Percentiles rank a stretch among this genome's conserved stretches.
Conservation (phyloP, 2,888 invertebrate species). For the Microctonus brassicae region DNA sequence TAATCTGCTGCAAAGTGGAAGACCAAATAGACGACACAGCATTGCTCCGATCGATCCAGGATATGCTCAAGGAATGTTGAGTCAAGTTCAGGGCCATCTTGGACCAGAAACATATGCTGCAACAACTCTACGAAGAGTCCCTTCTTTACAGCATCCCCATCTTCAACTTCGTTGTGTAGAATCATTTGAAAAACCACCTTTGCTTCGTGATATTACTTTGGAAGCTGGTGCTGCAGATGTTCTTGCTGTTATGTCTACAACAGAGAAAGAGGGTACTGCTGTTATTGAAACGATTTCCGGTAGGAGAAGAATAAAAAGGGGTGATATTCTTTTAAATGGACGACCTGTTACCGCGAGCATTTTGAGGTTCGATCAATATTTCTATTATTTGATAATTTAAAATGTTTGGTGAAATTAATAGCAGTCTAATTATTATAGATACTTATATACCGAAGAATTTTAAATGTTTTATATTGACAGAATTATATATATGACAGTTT, state of each 20-base stretch:
- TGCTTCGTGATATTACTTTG: slow-evolving; percentile 76
- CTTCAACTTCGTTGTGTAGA: slow-evolving; percentile 64
- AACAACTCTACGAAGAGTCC: slow-evolving; percentile 43
- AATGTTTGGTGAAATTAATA: too few species aligned
- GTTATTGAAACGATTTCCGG: slow-evolving; percentile 90
- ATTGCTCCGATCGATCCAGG: slow-evolving; percentile 67
- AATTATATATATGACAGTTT: too few species aligned
- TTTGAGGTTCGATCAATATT: slow-evolving; percentile 69
- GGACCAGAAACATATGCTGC: slow-evolving; percentile 51
- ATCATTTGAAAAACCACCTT: slow-evolving; percentile 47
- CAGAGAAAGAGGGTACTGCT: slow-evolving; percentile 87
- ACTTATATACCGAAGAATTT: too few species aligned
- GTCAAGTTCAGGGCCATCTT: slow-evolving; percentile 48
- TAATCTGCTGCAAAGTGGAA: slow-evolving; percentile 75
- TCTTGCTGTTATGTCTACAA: slow-evolving; percentile 90
- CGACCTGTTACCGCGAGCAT: slow-evolving; percentile 81
- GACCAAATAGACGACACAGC: slow-evolving; percentile 62
- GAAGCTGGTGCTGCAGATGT: slow-evolving; percentile 94
- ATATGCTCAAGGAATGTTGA: slow-evolving; percentile 48
- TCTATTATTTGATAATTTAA: too few species aligned
- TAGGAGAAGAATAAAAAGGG: slow-evolving; percentile 75
- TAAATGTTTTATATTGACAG: too few species aligned
- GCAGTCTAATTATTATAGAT: not conserved
- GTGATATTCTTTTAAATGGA: slow-evolving; percentile 90
- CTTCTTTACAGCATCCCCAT: slow-evolving; percentile 62